These are phyloP conservation scores for Muscina levida DNA, from an alignment of 2,888 invertebrate genomes.

Conservation along the genomic window DNA sequence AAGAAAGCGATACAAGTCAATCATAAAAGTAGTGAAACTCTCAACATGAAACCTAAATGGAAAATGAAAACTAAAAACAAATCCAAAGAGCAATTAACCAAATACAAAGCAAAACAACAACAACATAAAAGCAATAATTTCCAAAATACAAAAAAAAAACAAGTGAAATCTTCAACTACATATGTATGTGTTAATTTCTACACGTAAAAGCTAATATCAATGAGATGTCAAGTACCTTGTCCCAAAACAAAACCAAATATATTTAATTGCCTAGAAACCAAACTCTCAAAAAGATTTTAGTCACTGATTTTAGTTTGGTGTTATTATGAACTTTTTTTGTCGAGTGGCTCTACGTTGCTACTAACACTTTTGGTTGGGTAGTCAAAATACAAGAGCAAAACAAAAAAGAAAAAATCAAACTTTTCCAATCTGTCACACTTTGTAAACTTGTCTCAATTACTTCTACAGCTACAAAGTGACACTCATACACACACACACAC, in stretches of 20 bases:
- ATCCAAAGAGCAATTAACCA: slow-evolving; percentile 27
- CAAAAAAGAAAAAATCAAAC: no score
- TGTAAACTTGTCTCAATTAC: slow-evolving; percentile 30
- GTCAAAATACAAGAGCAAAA: no score
- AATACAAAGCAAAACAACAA: not conserved
- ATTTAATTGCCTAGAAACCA: not conserved
- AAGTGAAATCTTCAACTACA: not conserved
- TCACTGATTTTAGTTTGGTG: not conserved
- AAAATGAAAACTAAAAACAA: no score
- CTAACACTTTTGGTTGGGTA: no score
- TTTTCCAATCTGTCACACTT: slow-evolving; percentile 35
- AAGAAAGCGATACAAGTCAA: slow-evolving; percentile 63
- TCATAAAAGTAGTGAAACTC: slow-evolving; percentile 56
- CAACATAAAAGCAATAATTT: slow-evolving; percentile 17
- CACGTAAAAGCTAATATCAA: not conserved
- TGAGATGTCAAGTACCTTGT: slow-evolving; percentile 19
- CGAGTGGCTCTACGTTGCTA: no score
- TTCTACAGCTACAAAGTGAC: slow-evolving; percentile 2
- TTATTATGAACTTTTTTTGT: not conserved
- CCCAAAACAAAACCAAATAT: not conserved
- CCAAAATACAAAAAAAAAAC: not conserved
- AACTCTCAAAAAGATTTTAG: not conserved
- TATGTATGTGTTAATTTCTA: not conserved
- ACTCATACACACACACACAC: not conserved
- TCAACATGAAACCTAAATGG: not conserved